Evolutionary conservation across 2,113 vertebrate species (phyloP), one percentile per base, ranked within the genome.

Genomic region (Aix galericulata): DNA sequence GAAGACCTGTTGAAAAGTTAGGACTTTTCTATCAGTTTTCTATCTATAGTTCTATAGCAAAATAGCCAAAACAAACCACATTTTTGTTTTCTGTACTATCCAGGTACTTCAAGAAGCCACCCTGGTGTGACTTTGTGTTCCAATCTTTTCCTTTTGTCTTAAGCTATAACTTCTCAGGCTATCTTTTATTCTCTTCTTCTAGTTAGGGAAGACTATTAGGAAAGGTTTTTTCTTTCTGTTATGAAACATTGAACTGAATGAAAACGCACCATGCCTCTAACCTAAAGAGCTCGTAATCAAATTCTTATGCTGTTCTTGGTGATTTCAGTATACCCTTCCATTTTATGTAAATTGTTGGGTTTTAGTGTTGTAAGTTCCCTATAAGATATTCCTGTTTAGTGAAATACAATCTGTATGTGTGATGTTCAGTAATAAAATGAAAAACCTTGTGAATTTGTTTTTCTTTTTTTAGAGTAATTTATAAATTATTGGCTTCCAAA

Each of bases 401-500:
- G 60, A 91, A 88, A 78, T 38, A 15, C 4, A 59, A 22, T 31
- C 13, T 60, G 14, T 80, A 26, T 52, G n/a, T 48, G 5, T 74
- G 25, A 8, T 52, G 5, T 42, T 79, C 60, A 48, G 7, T 82
- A 84, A 62, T 76, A 31, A 80, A 71, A 8, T 66, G n/a, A 31
- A 72, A 68, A 72, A 32, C 59, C 1, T 12, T 67, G 16, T 91
- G 25, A 68, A 29, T 82, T 75, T 95, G 0, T 79, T 89, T 91
- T 72, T 87, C 52, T 60, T 92, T 96, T 40, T 97, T 66, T 97
- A 99, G 99, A 95, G 99, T 99, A 46, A 99, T 99, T 97, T 99
- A 99, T 98, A 99, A 99, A 95, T 98, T 99, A 82, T 66, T 99
- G 98, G 98, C 98, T 74, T 99, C 99, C 50, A 99, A 99, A 98